Conservation (phyloP, 1,140 invertebrate genomes). For the Paramacrobiotus metropolitanus region DNA sequence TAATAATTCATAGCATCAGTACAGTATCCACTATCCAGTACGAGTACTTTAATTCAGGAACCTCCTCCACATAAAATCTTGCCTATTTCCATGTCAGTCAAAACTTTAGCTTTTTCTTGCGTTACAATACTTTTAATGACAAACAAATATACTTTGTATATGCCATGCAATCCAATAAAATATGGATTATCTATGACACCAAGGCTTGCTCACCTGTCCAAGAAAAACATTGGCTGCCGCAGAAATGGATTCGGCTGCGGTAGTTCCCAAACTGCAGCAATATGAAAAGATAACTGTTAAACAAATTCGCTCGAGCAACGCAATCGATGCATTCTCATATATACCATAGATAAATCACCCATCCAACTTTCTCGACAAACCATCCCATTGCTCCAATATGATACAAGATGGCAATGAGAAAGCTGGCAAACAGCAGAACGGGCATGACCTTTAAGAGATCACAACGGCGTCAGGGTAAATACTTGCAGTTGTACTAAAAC, state of each 20-base stretch:
- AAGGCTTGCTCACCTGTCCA: conserved; percentile 40
- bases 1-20: too few relatives aligned
- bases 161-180: too few relatives aligned
- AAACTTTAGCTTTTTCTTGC: too few relatives aligned
- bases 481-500: background rate
- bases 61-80: too few relatives aligned
- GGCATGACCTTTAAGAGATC: conserved; percentile 36
- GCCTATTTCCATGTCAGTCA: too few relatives aligned
- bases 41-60: too few relatives aligned
- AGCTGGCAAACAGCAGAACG: conserved; percentile 73
- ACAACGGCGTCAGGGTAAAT: background rate
- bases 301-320: too few relatives aligned
- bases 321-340: too few relatives aligned
- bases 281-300: background rate
- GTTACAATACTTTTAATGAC: too few relatives aligned
- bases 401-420: conserved; percentile 59
- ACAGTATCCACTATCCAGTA: too few relatives aligned
- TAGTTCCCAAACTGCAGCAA: conserved; percentile 41
- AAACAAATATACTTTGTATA: too few relatives aligned
- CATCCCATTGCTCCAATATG: conserved; percentile 65
- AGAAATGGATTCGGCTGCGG: conserved; percentile 69
- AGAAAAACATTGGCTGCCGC: conserved; percentile 72
- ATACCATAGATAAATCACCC: conserved; percentile 26
- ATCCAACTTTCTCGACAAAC: conserved; percentile 53
- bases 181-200: too few relatives aligned